These are phyloP conservation scores for Motacilla alba DNA, from an alignment of 2,113 vertebrate genomes.

Conservation along the genomic window DNA sequence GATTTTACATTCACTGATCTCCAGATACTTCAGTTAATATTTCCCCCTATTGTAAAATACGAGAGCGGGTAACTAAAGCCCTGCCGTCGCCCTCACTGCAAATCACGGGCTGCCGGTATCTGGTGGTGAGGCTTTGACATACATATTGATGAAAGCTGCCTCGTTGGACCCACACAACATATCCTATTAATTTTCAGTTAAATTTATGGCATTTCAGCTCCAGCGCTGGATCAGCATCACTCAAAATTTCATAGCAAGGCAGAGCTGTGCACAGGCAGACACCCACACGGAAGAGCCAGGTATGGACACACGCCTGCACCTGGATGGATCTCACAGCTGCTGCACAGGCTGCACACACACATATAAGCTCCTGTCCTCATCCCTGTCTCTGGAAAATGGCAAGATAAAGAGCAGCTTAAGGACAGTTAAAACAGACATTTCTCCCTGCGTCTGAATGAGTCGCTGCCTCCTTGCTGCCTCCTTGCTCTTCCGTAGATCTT, in stretches of 20 bases:
- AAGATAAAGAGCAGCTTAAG: not conserved
- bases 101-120: slow-evolving; percentile 54
- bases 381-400: not conserved
- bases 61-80: slow-evolving; percentile 41
- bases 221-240: slow-evolving; percentile 39
- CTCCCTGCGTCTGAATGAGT: not conserved
- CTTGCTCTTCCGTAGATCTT: not conserved
- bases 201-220: slow-evolving; percentile 55
- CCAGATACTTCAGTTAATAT: slow-evolving; percentile 56
- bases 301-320: not conserved
- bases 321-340: not conserved
- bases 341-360: not conserved
- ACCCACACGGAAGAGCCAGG: not conserved
- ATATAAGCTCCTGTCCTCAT: not conserved
- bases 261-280: not conserved
- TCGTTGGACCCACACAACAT: slow-evolving; percentile 43
- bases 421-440: slow-evolving; percentile 13
- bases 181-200: slow-evolving; percentile 67
- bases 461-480: not conserved
- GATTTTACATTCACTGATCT: slow-evolving; percentile 49
- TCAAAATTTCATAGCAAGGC: slow-evolving; percentile 42
- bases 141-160: slow-evolving; percentile 64
- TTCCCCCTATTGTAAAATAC: slow-evolving; percentile 58
- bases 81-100: slow-evolving; percentile 26
- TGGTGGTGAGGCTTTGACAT: slow-evolving; percentile 53